These are phyloP conservation scores for Caenorhabditis sp. DNA, from an alignment of 2,888 invertebrate species.

Conservation along the genomic window DNA sequence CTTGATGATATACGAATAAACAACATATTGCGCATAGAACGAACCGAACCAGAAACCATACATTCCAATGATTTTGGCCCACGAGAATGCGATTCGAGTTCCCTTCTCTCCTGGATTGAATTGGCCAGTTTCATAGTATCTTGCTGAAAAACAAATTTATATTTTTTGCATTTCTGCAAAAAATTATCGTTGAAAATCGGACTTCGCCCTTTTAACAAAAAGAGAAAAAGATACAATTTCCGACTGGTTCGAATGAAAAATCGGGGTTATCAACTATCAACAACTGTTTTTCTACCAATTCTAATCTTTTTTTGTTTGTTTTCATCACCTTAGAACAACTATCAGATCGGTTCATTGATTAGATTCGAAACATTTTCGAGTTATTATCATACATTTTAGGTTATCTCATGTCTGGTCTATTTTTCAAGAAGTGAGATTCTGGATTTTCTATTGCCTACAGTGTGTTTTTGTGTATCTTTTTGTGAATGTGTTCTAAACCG, in stretches of 20 bases:
- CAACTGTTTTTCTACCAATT: neutral
- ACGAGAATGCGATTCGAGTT: slow-evolving; percentile 61
- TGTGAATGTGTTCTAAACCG: too few relatives aligned
- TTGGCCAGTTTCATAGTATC: slow-evolving; percentile 65
- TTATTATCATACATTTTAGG: too few relatives aligned
- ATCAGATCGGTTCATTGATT: too few relatives aligned
- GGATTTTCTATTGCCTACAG: too few relatives aligned
- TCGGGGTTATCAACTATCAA: neutral
- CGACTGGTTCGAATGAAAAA: neutral
- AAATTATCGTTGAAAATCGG: too few relatives aligned
- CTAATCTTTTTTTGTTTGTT: neutral
- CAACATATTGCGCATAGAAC: slow-evolving; percentile 58
- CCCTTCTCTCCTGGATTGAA: slow-evolving; percentile 65
- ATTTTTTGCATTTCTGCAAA: too few relatives aligned
- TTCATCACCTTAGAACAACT: neutral
- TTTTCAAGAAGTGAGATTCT: too few relatives aligned
- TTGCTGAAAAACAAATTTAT: slow-evolving; percentile 47
- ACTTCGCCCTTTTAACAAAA: neutral
- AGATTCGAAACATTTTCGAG: too few relatives aligned
- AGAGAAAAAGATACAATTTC: neutral
- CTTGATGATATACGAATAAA: slow-evolving; percentile 32
- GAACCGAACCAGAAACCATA: slow-evolving; percentile 68
- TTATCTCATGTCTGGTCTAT: too few relatives aligned
- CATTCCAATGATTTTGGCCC: slow-evolving; percentile 67
- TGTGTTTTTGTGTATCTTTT: too few relatives aligned